Base-by-base conservation (phyloP, 2,113 vertebrate genomes). In the Lichenostomus cassidix region DNA sequence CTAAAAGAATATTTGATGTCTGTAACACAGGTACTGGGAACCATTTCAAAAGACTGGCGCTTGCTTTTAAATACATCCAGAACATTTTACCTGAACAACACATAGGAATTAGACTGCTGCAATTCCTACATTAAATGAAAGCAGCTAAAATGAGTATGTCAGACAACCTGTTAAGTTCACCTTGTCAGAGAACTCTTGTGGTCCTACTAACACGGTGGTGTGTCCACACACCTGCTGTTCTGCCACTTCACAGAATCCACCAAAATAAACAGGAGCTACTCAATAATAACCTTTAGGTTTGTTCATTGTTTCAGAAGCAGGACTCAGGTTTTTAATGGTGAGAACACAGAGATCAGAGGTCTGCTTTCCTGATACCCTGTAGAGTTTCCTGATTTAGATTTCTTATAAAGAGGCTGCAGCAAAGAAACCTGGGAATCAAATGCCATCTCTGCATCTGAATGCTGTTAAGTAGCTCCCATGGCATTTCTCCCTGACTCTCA, bases 391-490 rank as follows among this genome's bases (percentile, higher is more conserved):
- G 95, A 96, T 97, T 97, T 97, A 95, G 94, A 93, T 97, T 96
- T 82, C 90, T 97, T 95, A 93, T 91, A 93, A 92, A 92, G 92
- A 46, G 0, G 85, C 96, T 70, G 89, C 91, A 88, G 94, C 76
- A 77, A 77, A 87, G 95, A 76, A 92, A 71, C 78, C 90, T 94
- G 60, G 80, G 76, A 97, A 96, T 97, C 95, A 97, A 97, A 98
- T 97, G 97, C 97, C 97, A 98, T 92, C 94, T 94, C 97, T 80
- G 92, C 93, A 97, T 98, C 96, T 97, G 94, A 96, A 96, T 96
- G 93, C 96, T 52, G 84, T 70, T 96, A 94, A 95, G 97, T 84
- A 88, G 95, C 78, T 98, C 97, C 97, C 97, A 85, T 97, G 97
- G 95, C 97, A 97, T 97, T 98, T 98, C 93, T 93, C 87, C 55